These are phyloP conservation scores for Danionella cerebrum DNA, from an alignment of 2,113 vertebrate genomes.

Conservation along the genomic window DNA sequence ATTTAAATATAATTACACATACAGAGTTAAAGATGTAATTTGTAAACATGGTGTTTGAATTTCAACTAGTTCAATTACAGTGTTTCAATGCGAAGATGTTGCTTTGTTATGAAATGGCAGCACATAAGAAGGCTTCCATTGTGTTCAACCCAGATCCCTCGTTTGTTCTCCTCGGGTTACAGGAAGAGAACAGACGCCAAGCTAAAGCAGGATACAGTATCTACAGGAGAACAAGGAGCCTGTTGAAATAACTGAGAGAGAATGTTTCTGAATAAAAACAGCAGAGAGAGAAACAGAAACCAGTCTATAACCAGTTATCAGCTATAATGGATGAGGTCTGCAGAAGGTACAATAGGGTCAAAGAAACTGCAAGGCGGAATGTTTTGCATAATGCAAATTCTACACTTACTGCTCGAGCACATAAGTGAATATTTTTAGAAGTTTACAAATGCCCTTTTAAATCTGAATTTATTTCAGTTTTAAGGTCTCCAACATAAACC, in stretches of 20 bases:
- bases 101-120: conserved; percentile 1
- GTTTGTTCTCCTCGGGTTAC: conserved; percentile 30
- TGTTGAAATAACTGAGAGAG: conserved; percentile 14
- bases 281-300: background rate
- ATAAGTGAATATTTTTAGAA: too few species aligned
- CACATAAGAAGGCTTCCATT: conserved; percentile 27
- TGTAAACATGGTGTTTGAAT: too few species aligned
- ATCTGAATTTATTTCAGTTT: too few species aligned
- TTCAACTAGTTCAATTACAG: too few species aligned
- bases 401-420: background rate
- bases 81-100: background rate
- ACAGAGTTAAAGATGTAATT: too few species aligned
- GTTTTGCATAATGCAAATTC: background rate
- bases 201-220: conserved; percentile 12
- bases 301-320: too few species aligned
- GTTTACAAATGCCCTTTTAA: too few species aligned
- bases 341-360: background rate
- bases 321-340: background rate
- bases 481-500: too few species aligned
- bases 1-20: too few species aligned
- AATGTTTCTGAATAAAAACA: background rate
- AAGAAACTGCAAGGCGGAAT: background rate
- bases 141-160: conserved; percentile 34
- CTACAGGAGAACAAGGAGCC: conserved; percentile 23
- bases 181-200: conserved; percentile 24